These are phyloP conservation scores for Silvanus unidentatus DNA, from an alignment of 2,888 invertebrate genomes.

Conservation along the genomic window DNA sequence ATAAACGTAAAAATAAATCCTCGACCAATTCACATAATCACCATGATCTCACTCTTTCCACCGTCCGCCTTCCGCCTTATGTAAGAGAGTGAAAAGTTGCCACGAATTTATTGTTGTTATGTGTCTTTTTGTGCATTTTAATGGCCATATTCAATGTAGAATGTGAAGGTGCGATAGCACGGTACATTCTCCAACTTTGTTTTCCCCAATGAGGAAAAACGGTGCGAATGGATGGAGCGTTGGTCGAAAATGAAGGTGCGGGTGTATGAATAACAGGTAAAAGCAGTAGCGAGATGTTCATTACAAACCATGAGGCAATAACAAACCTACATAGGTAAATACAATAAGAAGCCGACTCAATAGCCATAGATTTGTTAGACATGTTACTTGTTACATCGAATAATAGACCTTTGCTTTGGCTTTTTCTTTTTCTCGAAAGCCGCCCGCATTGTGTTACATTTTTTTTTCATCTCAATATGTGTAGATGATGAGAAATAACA, in stretches of 20 bases:
- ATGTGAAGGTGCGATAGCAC: too few species aligned
- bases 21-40: conserved; percentile 1
- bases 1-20: conserved; percentile 9
- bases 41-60: too few species aligned
- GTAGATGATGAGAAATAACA: conserved; percentile 1
- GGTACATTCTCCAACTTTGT: too few species aligned
- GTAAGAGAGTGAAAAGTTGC: too few species aligned
- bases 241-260: too few species aligned
- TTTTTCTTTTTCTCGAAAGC: conserved; percentile 19
- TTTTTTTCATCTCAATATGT: conserved; percentile 3
- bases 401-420: conserved; percentile 23
- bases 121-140: too few species aligned
- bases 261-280: neutral
- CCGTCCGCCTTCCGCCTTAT: too few species aligned
- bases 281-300: conserved; percentile 31
- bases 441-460: conserved; percentile 13
- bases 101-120: too few species aligned
- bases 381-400: conserved; percentile 24
- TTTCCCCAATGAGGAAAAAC: too few species aligned
- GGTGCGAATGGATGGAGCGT: too few species aligned
- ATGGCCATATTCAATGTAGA: too few species aligned
- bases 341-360: conserved; percentile 34
- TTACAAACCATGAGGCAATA: conserved; percentile 37
- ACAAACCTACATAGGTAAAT: conserved; percentile 34
- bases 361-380: conserved; percentile 25